phyloP scores from a whole-genome alignment of 2,888 invertebrate species.

The Rugalucina vietnamica region DNA sequence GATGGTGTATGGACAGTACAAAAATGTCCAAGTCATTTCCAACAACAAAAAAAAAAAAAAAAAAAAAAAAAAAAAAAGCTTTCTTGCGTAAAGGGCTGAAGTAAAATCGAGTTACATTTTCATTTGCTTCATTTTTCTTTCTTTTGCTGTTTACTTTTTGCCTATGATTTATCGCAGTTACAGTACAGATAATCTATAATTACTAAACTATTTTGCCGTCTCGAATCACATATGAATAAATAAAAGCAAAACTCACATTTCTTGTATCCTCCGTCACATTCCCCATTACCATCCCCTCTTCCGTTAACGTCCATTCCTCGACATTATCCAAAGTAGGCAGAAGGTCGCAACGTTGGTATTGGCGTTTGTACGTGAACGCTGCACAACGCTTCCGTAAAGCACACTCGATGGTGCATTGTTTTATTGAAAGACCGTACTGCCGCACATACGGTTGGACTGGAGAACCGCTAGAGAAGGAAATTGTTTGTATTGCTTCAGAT shows the following conservation, averaged over 20 bases:
- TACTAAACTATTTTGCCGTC: too few relatives aligned
- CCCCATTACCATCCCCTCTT: not conserved
- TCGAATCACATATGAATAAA: too few relatives aligned
- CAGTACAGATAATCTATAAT: too few relatives aligned
- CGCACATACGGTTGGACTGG: not conserved
- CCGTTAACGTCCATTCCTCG: not conserved
- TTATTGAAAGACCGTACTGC: not conserved
- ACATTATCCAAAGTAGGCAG: not conserved
- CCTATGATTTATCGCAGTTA: too few relatives aligned
- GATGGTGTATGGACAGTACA: too few relatives aligned
- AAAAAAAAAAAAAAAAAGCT: too few relatives aligned
- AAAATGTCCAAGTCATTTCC: too few relatives aligned
- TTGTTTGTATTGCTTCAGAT: not conserved
- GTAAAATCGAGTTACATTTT: too few relatives aligned
- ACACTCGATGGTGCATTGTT: not conserved
- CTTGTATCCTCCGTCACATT: not conserved
- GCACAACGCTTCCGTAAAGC: not conserved
- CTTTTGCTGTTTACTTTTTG: too few relatives aligned
- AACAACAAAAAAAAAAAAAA: too few relatives aligned
- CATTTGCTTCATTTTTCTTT: too few relatives aligned
- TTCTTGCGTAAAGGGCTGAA: too few relatives aligned
- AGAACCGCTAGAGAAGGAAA: not conserved
- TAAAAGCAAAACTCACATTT: not conserved
- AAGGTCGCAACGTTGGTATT: not conserved
- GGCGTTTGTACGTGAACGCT: not conserved